Conservation (phyloP, 2,113 vertebrate genomes). For the Gobiocypris rarus region DNA sequence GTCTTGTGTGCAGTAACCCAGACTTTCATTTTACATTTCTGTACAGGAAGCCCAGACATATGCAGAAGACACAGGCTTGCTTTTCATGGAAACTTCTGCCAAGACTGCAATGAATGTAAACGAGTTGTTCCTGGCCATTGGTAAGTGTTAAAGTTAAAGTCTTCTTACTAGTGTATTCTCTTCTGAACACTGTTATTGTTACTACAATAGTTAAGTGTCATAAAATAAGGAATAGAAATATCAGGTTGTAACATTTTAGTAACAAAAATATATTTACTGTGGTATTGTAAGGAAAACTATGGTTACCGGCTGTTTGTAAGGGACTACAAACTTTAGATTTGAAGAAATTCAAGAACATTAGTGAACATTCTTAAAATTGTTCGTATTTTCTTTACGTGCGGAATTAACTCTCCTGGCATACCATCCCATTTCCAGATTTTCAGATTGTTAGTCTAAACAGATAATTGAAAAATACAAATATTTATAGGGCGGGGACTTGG, state of each 20-base stretch:
- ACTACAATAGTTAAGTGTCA: neutral
- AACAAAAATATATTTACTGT: neutral
- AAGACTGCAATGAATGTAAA: constrained; percentile 87
- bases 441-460: neutral
- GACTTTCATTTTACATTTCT: neutral
- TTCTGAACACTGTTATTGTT: neutral
- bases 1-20: constrained; percentile 3
- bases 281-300: neutral
- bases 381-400: neutral
- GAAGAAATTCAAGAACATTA: no score
- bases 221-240: neutral
- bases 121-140: constrained; percentile 84
- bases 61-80: constrained; percentile 81
- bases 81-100: constrained; percentile 86
- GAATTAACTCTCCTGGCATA: neutral
- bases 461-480: neutral
- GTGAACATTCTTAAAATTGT: neutral
- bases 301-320: neutral
- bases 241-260: neutral
- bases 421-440: neutral
- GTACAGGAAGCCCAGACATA: constrained; percentile 82
- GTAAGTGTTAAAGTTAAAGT: constrained; percentile 64
- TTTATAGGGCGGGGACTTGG: neutral
- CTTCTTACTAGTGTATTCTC: neutral
- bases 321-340: neutral